Percentiles rank a stretch among this genome's conserved stretches.
These are phyloP conservation scores for Drosophila repletoides DNA, from an alignment of 1,140 invertebrate species.

Conservation along the genomic window DNA sequence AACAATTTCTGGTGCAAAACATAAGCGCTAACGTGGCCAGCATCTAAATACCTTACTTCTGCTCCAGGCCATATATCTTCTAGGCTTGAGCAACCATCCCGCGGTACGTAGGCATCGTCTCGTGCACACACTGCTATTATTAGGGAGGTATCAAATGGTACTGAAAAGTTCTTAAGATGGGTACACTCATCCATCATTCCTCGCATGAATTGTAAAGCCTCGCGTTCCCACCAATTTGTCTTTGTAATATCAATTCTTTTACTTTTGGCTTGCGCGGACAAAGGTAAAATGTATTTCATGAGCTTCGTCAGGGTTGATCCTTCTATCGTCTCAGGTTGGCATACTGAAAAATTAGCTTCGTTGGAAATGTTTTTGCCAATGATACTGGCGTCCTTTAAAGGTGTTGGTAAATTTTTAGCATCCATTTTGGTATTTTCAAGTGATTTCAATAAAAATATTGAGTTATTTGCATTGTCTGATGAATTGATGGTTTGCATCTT, in stretches of 20 bases:
- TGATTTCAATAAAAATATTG: conserved; percentile 57
- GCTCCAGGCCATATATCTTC: conserved; percentile 96
- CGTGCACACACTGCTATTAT: conserved; percentile 93
- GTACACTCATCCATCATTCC: conserved; percentile 99
- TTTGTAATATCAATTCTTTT: conserved; percentile 83
- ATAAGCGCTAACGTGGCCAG: conserved; percentile 96
- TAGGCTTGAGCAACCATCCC: conserved; percentile 90
- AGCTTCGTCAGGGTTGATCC: conserved; percentile 68
- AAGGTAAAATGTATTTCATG: conserved; percentile 73
- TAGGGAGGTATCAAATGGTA: conserved; percentile 91
- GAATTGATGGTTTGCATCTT: conserved; percentile 22
- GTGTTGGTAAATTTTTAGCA: conserved; percentile 27
- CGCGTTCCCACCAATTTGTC: conserved; percentile 86
- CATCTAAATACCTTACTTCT: conserved; percentile 92
- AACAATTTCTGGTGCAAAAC: conserved; percentile 93
- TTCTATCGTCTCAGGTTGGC: conserved; percentile 8
- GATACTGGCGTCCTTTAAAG: conserved; percentile 36
- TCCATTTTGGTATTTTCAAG: conserved; percentile 34
- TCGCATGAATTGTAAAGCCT: conserved; percentile 96
- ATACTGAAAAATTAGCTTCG: background rate
- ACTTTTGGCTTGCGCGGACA: conserved; percentile 31
- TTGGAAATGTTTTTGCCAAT: conserved; percentile 19
- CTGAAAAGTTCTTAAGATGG: conserved; percentile 95
- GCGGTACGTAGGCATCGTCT: conserved; percentile 96
- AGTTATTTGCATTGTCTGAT: conserved; percentile 22